Base-by-base conservation (phyloP, 2,113 vertebrate genomes). In the Thinocorus orbignyianus region DNA sequence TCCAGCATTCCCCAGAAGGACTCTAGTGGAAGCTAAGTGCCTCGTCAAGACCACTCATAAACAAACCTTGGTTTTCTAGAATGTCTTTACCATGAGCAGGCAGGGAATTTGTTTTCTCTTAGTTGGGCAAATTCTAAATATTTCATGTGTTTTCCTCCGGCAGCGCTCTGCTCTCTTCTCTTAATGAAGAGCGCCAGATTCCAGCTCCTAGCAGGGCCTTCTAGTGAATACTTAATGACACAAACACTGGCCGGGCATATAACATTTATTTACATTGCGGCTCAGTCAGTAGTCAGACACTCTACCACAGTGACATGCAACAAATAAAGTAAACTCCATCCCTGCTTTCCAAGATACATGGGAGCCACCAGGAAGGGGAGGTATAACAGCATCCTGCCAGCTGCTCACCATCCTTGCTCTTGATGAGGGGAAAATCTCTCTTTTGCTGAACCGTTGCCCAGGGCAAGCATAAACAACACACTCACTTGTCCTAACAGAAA, bases 261-360 rank as follows among this genome's bases (percentile, higher is more conserved):
- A 74, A 93, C 11, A 58, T 55, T 94, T 95, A 91, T 97, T 96
- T 97, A 93, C 39, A 17, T 10, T 61, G 10, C 11, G 83, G n/a
- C 54, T 93, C 83, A 90, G 80, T 17, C 81, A 83, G 86, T 28
- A 97, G 90, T 74, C 69, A 58, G 35, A 37, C 61, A 86, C 52
- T 35, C 26, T 82, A 28, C 30, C 69, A 81, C 31, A 76, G 39
- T 55, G 28, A 68, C 37, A 35, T 11, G 30, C 49, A 87, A 58
- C 37, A 74, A 73, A 51, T 37, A 37, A 60, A 79, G 42, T 11
- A 31, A 88, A 68, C 28, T 46, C 11, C n/a, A 51, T 18, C 25
- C 37, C 10, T 31, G 33, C 55, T 92, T 68, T 51, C 51, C 0
- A 1, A 48, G n/a, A 31, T 13, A 35, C 3, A 10, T 4, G n/a